Base-by-base conservation (phyloP, 2,113 vertebrate species). In the Gadus chalcogrammus region DNA sequence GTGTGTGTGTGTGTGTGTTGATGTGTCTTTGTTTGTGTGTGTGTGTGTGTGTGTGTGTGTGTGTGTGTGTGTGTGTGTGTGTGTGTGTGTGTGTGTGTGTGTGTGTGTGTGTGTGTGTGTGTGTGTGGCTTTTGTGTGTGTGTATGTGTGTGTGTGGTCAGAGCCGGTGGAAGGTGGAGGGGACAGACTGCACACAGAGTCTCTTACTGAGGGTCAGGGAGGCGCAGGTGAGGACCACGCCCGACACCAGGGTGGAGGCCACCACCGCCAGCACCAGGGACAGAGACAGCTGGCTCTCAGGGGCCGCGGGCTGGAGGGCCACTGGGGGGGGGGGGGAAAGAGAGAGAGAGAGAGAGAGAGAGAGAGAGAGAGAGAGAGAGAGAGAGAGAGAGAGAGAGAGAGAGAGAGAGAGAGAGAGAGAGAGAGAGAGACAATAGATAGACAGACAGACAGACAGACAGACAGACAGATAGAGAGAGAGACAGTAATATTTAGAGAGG, bases 121-220 rank as follows among this genome's bases (percentile, higher is more conserved):
- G 31, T 35, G 31, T 4, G 31, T 3, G 31, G 42, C 12, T 7
- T 48, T 7, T 1, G 42, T 48, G 42, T 48, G 11, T 6, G 65
- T 70, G 65, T 68, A 68, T 70, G 64, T 1, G 35, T 3, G 35
- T 69, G 61, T 72, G 68, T 6, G 79, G 64, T 93, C 86, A 92
- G 78, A 93, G 88, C 70, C 90, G 87, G 71, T 91, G 89, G 82
- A 93, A 93, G 67, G 90, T 86, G 81, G 88, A 68, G 0, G 91
- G 89, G 70, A 90, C 82, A 74, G 87, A 90, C 81, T 84, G 83
- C 28, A 73, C 83, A 85, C 90, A 92, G 79, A 88, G 76, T 90
- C 82, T 93, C 95, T 93, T 95, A 96, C 95, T 91, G 86, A 96
- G 91, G 70, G 92, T 92, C 31, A 96, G 79, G 84, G 92, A 90